These are phyloP conservation scores for Ctenodactylus gundi DNA, from an alignment of 2,113 vertebrate species.

Conservation along the genomic window DNA sequence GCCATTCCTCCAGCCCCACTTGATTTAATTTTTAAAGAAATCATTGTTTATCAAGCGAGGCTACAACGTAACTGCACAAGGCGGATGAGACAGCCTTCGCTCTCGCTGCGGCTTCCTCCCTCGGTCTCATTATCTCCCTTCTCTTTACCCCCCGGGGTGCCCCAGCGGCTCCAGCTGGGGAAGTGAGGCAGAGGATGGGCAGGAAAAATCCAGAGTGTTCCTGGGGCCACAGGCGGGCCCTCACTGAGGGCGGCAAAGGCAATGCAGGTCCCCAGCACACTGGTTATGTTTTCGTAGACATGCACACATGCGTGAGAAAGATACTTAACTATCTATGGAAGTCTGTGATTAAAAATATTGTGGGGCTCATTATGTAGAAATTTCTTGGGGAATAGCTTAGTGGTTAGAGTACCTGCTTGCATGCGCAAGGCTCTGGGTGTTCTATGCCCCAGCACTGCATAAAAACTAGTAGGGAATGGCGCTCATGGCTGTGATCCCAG, in stretches of 20 bases:
- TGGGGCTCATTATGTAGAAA: not conserved
- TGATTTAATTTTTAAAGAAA: not conserved
- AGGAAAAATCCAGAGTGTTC: conserved; percentile 70
- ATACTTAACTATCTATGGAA: not conserved
- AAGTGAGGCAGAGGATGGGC: conserved; percentile 37
- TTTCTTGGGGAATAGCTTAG: too few relatives aligned
- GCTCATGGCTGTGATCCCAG: too few relatives aligned
- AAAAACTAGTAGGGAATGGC: too few relatives aligned
- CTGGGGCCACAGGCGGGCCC: too few relatives aligned
- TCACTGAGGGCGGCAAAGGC: too few relatives aligned
- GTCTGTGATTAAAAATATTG: not conserved
- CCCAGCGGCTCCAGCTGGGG: conserved; percentile 57
- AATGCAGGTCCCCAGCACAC: too few relatives aligned
- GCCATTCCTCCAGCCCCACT: too few relatives aligned
- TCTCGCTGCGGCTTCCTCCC: conserved; percentile 58
- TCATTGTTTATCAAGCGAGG: not conserved
- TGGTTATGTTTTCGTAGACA: not conserved
- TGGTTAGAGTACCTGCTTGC: too few relatives aligned
- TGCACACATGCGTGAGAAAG: not conserved
- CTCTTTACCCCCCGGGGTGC: conserved; percentile 29
- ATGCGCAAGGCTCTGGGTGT: too few relatives aligned
- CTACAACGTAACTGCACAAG: conserved; percentile 21
- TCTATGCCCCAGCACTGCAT: too few relatives aligned
- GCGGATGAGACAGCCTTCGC: conserved; percentile 32
- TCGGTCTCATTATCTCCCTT: conserved; percentile 56